A percentile compares a stretch with the other conserved stretches of the same genome.
These are phyloP conservation scores for Chloroclysta siterata DNA, from an alignment of 2,888 invertebrate genomes.

Conservation along the genomic window DNA sequence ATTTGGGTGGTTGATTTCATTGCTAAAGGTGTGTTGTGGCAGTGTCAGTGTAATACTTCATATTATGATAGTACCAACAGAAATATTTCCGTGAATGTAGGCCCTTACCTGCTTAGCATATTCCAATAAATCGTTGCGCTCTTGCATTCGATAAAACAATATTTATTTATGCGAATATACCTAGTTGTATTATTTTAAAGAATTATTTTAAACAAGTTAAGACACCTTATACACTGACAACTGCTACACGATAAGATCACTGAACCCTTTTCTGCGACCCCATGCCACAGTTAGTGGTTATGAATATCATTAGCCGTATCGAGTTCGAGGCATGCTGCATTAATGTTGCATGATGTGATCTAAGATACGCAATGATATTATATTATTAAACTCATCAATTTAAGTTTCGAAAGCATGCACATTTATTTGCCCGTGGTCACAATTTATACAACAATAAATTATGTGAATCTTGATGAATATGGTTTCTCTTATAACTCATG, in stretches of 20 bases:
- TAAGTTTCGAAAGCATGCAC: slow-evolving; percentile 2
- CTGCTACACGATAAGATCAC: slow-evolving; percentile 49
- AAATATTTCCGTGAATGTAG: not conserved
- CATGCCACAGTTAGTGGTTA: slow-evolving; percentile 48
- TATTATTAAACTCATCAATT: slow-evolving; percentile 23
- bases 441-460: slow-evolving; percentile 17
- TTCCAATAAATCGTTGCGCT: not conserved
- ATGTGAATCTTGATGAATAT: not conserved
- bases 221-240: slow-evolving; percentile 40
- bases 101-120: not conserved
- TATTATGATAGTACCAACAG: not conserved
- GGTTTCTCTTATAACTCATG: not conserved
- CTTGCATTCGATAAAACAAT: not conserved
- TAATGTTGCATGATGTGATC: slow-evolving; percentile 50
- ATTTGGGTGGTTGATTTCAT: slow-evolving; percentile 58
- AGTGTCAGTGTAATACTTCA: slow-evolving; percentile 54
- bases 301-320: slow-evolving; percentile 75
- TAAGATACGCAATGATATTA: slow-evolving; percentile 45
- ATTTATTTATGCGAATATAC: not conserved
- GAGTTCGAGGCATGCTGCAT: slow-evolving; percentile 53
- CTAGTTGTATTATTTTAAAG: not conserved
- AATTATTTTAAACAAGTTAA: not conserved
- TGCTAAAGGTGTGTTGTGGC: slow-evolving; percentile 57
- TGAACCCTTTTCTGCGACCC: slow-evolving; percentile 53
- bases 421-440: too few species aligned